phyloP scores from a whole-genome alignment of 2,888 invertebrate genomes.

The Cerceris rybyensis region DNA sequence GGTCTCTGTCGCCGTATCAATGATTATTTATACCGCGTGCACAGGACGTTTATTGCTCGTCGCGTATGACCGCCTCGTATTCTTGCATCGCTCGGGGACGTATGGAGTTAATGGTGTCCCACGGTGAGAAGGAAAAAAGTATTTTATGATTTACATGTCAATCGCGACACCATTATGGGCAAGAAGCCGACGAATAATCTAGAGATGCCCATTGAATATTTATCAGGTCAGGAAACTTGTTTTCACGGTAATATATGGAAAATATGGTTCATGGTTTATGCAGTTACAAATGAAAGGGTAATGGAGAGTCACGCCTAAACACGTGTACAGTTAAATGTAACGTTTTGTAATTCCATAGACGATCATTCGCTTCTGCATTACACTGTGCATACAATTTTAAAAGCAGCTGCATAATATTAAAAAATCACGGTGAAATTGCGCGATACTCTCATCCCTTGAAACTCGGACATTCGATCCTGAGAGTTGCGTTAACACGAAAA shows the following conservation, averaged over 20 bases:
- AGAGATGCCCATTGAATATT: slow-evolving; percentile 54
- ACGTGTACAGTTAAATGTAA: too few species aligned
- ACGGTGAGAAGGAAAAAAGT: slow-evolving; percentile 49
- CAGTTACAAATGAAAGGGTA: too few species aligned
- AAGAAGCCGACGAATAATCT: slow-evolving; percentile 42
- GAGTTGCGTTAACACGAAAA: not conserved
- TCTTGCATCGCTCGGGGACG: slow-evolving; percentile 28
- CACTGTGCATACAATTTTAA: too few species aligned
- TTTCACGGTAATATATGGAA: slow-evolving; percentile 22
- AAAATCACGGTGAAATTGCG: too few species aligned
- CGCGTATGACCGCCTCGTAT: slow-evolving; percentile 18
- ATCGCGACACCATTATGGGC: slow-evolving; percentile 54
- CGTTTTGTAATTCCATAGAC: too few species aligned
- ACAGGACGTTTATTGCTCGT: slow-evolving; percentile 55
- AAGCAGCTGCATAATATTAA: too few species aligned
- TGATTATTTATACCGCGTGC: slow-evolving; percentile 61
- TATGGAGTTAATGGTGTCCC: slow-evolving; percentile 54
- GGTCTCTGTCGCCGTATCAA: slow-evolving; percentile 54
- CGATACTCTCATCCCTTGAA: too few species aligned
- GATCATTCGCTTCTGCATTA: too few species aligned
- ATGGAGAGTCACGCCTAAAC: too few species aligned
- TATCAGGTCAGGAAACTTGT: slow-evolving; percentile 47
- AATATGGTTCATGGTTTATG: slow-evolving; percentile 3
- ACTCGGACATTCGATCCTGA: too few species aligned
- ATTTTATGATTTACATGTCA: slow-evolving; percentile 65